phyloP scores from a whole-genome alignment of 2,113 vertebrate genomes.

The Pituophis catenifer region DNA sequence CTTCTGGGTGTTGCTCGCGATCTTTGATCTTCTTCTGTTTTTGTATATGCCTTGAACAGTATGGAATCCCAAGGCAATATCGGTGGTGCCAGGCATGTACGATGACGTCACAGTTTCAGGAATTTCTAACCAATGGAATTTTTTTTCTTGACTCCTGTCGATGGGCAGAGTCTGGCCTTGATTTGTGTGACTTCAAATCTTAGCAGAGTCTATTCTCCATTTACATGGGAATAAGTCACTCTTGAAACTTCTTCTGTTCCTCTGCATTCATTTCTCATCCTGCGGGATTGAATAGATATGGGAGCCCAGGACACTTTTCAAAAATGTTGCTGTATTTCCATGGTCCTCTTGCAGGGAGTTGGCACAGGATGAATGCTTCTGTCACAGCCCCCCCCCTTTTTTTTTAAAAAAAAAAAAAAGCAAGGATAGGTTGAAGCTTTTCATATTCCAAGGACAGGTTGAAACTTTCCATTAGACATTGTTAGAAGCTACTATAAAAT shows the following conservation, averaged over 20 bases:
- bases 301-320: conserved; percentile 30
- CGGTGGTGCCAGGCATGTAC: not conserved
- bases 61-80: not conserved
- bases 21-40: not conserved
- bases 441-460: conserved; percentile 35
- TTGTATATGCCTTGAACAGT: not conserved
- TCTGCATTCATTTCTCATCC: conserved; percentile 12
- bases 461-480: conserved; percentile 42
- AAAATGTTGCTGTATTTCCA: conserved; percentile 17
- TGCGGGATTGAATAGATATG: not conserved
- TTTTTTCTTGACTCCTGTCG: not conserved
- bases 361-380: not conserved
- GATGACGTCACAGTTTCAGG: not conserved
- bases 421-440: conserved; percentile 31
- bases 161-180: not conserved
- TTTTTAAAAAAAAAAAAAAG: not conserved
- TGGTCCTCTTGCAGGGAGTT: conserved; percentile 13
- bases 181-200: not conserved
- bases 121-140: not conserved
- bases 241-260: not conserved
- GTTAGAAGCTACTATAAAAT: conserved; percentile 30
- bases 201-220: not conserved
- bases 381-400: conserved; percentile 12
- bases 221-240: not conserved
- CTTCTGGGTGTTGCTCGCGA: not conserved